These are phyloP conservation scores for Sclerodermus sp. DNA, from an alignment of 2,888 invertebrate genomes.

Conservation along the genomic window DNA sequence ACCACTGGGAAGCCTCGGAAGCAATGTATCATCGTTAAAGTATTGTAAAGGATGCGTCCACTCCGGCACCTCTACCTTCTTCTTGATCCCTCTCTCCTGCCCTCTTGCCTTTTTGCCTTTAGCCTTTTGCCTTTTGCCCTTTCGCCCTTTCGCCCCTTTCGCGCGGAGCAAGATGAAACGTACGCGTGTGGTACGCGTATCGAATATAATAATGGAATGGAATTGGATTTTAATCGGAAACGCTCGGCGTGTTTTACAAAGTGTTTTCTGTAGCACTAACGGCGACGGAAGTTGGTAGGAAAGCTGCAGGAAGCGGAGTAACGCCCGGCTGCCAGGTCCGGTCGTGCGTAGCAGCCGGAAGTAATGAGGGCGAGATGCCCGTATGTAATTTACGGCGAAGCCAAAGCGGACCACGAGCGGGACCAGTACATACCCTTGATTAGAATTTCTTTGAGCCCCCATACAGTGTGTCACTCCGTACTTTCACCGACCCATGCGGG, in stretches of 20 bases:
- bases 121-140: too few relatives aligned
- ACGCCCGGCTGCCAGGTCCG: neutral
- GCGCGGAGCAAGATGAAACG: too few relatives aligned
- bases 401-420: neutral
- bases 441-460: conserved; percentile 51
- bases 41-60: conserved; percentile 34
- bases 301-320: neutral
- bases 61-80: neutral
- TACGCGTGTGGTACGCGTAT: too few relatives aligned
- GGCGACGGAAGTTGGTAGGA: neutral
- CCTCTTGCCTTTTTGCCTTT: too few relatives aligned
- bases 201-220: too few relatives aligned
- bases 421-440: conserved; percentile 34
- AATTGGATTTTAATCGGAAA: too few relatives aligned
- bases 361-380: neutral
- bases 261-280: conserved; percentile 11
- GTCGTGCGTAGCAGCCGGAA: neutral
- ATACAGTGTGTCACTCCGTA: conserved; percentile 22
- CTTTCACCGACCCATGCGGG: conserved; percentile 15
- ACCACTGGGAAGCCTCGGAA: conserved; percentile 30
- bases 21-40: conserved; percentile 49
- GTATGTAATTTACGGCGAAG: neutral
- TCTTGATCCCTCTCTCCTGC: neutral
- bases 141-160: too few relatives aligned
- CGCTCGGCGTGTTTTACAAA: too few relatives aligned